Evolutionary conservation across 2,113 vertebrate genomes (phyloP).

Genomic region (Anguilla japonica): DNA sequence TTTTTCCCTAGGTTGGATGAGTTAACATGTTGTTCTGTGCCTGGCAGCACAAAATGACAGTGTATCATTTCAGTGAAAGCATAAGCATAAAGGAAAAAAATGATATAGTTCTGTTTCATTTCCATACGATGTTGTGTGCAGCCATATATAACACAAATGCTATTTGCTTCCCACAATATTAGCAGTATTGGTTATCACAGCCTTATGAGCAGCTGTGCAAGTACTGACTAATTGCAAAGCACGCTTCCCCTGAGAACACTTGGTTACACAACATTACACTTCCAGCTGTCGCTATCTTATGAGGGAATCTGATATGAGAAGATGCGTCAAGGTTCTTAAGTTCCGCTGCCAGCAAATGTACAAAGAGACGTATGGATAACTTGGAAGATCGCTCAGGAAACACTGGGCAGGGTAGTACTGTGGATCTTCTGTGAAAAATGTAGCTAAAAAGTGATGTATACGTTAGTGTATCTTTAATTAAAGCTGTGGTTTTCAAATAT

Average conservation of each 20-base stretch:
- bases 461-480: not conserved
- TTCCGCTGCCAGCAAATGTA: not conserved
- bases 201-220: not conserved
- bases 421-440: not conserved
- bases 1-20: too few species aligned
- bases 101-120: not conserved
- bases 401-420: not conserved
- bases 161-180: not conserved
- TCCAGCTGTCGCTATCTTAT: slow-evolving; percentile 12
- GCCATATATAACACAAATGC: not conserved
- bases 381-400: not conserved
- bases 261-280: slow-evolving; percentile 18
- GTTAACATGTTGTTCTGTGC: too few species aligned
- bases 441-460: not conserved
- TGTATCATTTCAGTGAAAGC: not conserved
- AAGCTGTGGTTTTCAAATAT: not conserved
- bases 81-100: not conserved
- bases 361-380: not conserved
- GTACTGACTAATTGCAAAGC: not conserved
- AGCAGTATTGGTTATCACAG: not conserved
- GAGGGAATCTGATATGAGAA: not conserved
- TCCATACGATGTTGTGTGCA: not conserved
- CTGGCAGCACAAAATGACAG: not conserved
- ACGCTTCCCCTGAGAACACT: slow-evolving; percentile 9
- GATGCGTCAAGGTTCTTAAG: not conserved